Percentiles rank a stretch among this genome's conserved stretches.
These are phyloP conservation scores for Alces alces DNA, from an alignment of 2,113 vertebrate species.

Conservation along the genomic window DNA sequence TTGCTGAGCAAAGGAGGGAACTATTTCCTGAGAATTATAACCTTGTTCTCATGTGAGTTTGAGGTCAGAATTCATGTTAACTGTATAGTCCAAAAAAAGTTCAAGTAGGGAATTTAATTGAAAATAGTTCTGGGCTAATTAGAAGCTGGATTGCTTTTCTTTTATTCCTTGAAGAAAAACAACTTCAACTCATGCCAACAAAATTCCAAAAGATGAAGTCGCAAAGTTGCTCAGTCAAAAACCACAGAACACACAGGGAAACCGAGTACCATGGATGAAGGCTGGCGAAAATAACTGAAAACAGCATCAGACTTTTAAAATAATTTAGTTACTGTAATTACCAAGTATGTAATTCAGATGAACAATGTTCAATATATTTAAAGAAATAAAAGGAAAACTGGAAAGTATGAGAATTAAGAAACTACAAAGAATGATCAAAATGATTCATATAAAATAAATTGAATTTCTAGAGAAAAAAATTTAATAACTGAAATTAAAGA, in stretches of 20 bases:
- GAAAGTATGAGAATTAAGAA: neutral
- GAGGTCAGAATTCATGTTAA: neutral
- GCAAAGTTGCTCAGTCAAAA: neutral
- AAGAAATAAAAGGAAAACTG: neutral
- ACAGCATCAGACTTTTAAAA: neutral
- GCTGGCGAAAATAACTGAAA: neutral
- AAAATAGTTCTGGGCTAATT: neutral
- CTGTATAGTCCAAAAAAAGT: neutral
- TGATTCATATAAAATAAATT: neutral
- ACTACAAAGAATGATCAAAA: neutral
- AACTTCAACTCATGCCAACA: neutral
- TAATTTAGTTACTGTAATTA: neutral
- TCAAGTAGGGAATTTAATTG: neutral
- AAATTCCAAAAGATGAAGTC: neutral
- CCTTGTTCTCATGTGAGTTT: neutral
- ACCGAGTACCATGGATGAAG: neutral
- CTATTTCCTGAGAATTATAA: neutral
- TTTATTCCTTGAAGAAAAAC: neutral
- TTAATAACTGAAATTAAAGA: neutral
- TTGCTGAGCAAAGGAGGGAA: neutral
- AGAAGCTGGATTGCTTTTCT: neutral
- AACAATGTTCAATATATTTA: neutral
- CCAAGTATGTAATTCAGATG: neutral
- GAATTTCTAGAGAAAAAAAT: neutral
- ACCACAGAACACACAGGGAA: neutral